phyloP scores from a whole-genome alignment of 1,140 invertebrate genomes.

The Drosophila pandora region DNA sequence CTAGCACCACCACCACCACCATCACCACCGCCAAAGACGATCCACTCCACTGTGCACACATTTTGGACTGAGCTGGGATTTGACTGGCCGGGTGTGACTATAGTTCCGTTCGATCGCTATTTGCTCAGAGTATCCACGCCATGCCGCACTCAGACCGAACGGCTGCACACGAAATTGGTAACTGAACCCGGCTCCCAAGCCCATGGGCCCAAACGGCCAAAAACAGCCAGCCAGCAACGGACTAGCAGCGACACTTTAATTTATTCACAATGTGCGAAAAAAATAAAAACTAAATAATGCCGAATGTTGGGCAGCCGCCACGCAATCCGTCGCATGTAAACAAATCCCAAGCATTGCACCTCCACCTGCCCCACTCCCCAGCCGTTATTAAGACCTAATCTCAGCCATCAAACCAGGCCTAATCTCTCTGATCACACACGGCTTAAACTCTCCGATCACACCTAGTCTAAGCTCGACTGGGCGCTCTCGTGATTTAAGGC shows the following conservation, averaged over 20 bases:
- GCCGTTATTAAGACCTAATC: background rate
- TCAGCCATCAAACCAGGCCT: slow-evolving; percentile 26
- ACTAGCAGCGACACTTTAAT: slow-evolving; percentile 56
- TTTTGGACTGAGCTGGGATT: slow-evolving; percentile 49
- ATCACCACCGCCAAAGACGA: slow-evolving; percentile 14
- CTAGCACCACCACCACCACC: slow-evolving; percentile 11
- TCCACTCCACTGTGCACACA: slow-evolving; percentile 49
- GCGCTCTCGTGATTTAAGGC: slow-evolving; percentile 68
- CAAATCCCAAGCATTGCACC: slow-evolving; percentile 46
- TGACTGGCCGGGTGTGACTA: slow-evolving; percentile 7
- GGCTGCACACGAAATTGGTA: slow-evolving; percentile 61
- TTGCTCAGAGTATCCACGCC: slow-evolving; percentile 38
- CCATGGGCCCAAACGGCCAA: slow-evolving; percentile 16
- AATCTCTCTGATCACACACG: slow-evolving; percentile 23
- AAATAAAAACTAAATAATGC: slow-evolving; percentile 76
- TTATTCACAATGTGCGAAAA: slow-evolving; percentile 81
- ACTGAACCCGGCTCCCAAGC: slow-evolving; percentile 50
- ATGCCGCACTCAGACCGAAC: slow-evolving; percentile 59
- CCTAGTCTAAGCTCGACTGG: slow-evolving; percentile 32
- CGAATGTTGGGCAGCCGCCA: slow-evolving; percentile 65
- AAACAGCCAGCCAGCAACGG: slow-evolving; percentile 1
- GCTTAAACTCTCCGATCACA: slow-evolving; percentile 15
- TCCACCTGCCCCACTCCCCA: slow-evolving; percentile 1
- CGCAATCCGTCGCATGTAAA: slow-evolving; percentile 56
- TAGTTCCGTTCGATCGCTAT: slow-evolving; percentile 49